phyloP scores from a whole-genome alignment of 2,888 invertebrate genomes.

The Camptogramma bilineatum region DNA sequence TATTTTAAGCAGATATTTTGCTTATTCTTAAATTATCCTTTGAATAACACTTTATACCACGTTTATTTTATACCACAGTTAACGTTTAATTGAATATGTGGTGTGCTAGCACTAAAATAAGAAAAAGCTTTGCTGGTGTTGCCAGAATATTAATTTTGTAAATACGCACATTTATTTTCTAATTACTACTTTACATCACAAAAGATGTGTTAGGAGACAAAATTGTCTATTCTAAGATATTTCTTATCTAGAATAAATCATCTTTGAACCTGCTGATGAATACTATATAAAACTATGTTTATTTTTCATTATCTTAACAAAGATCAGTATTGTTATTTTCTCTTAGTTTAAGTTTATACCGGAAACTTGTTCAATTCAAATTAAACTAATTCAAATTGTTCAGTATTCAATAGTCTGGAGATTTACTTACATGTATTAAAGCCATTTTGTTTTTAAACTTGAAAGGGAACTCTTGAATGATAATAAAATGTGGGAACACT shows the following conservation, averaged over 20 bases:
- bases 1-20: too few species aligned
- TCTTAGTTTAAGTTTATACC: slow-evolving; percentile 19
- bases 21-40: too few species aligned
- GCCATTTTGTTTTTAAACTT: neutral
- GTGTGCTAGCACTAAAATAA: slow-evolving; percentile 45
- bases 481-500: too few species aligned
- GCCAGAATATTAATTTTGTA: slow-evolving; percentile 49
- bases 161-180: slow-evolving; percentile 44
- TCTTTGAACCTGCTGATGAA: slow-evolving; percentile 7
- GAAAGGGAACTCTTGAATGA: neutral
- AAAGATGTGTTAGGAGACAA: slow-evolving; percentile 1
- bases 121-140: slow-evolving; percentile 47
- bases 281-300: neutral
- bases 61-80: neutral
- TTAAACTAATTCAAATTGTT: neutral
- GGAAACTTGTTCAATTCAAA: slow-evolving; percentile 9
- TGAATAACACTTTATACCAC: too few species aligned
- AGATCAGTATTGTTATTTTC: slow-evolving; percentile 35
- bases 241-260: slow-evolving; percentile 5
- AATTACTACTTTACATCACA: slow-evolving; percentile 26
- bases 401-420: slow-evolving; percentile 1
- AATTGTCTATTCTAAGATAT: neutral
- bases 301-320: slow-evolving; percentile 11
- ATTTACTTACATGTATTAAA: neutral
- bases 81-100: slow-evolving; percentile 3